Percentiles rank a stretch among this genome's conserved stretches.
Evolutionary conservation across 2,888 invertebrate species (phyloP).

Genomic region (Parelbella ahira): DNA sequence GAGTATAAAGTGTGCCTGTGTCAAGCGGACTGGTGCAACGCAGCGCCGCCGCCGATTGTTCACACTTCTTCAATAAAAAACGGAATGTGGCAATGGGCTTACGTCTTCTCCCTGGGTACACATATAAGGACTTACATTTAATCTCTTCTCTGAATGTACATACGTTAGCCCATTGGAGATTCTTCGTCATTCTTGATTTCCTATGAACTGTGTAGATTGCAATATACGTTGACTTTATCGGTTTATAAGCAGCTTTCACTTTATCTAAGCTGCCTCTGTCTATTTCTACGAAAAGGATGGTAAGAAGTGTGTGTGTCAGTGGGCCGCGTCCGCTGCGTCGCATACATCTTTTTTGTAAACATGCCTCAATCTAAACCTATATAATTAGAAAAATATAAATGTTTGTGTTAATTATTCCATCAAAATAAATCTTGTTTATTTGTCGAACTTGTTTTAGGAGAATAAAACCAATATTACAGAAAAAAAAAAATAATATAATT

Average conservation of each 20-base stretch:
- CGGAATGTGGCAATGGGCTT: conserved; percentile 9
- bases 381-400: conserved; percentile 66
- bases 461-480: no score
- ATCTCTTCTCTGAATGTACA: conserved; percentile 18
- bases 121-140: conserved; percentile 26
- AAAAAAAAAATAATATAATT: no score
- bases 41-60: conserved; percentile 29
- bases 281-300: conserved; percentile 77
- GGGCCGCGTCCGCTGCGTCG: conserved; percentile 68
- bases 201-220: conserved; percentile 53
- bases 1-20: conserved; percentile 67
- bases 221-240: conserved; percentile 69
- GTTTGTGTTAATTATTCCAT: no score
- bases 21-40: conserved; percentile 66
- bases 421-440: no score
- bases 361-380: conserved; percentile 58
- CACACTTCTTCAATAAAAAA: conserved; percentile 1
- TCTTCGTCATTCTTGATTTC: conserved; percentile 45
- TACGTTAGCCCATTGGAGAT: conserved; percentile 24
- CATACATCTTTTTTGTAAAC: conserved; percentile 61
- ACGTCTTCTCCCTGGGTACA: conserved; percentile 4
- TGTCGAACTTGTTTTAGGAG: no score
- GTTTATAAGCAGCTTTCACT: conserved; percentile 76
- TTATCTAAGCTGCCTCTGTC: conserved; percentile 68
- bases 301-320: conserved; percentile 77